Conservation (phyloP, 2,888 invertebrate genomes). For the Cheilosia vernalis region DNA sequence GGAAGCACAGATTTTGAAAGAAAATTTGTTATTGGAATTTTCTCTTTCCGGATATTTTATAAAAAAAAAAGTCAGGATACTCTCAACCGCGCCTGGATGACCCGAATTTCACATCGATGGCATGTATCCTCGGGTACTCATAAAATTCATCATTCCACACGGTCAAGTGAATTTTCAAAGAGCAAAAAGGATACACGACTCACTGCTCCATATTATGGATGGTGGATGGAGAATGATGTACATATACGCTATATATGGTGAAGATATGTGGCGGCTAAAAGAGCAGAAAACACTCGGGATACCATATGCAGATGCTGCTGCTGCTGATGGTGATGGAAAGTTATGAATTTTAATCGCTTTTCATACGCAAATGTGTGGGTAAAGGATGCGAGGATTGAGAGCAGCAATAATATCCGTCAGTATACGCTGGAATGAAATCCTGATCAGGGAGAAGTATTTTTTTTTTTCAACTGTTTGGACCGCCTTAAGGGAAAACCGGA, state of each 20-base stretch:
- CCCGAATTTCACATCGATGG: slow-evolving; percentile 60
- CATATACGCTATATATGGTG: background rate
- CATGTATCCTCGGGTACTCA: slow-evolving; percentile 58
- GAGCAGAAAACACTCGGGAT: slow-evolving; percentile 51
- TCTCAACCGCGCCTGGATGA: slow-evolving; percentile 58
- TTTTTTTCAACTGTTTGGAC: background rate
- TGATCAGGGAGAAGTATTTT: slow-evolving; percentile 14
- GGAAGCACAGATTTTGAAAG: slow-evolving; percentile 22
- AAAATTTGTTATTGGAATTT: slow-evolving; percentile 52
- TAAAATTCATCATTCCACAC: slow-evolving; percentile 70
- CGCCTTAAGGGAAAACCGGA: slow-evolving; percentile 6
- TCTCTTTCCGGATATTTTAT: slow-evolving; percentile 41
- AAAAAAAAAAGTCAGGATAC: slow-evolving; percentile 60
- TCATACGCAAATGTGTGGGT: slow-evolving; percentile 35
- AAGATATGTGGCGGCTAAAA: slow-evolving; percentile 36
- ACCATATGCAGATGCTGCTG: slow-evolving; percentile 58
- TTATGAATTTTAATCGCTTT: slow-evolving; percentile 74
- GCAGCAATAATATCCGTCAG: slow-evolving; percentile 52
- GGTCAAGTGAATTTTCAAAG: slow-evolving; percentile 70
- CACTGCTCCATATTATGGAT: background rate
- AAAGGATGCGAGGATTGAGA: background rate
- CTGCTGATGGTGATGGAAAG: slow-evolving; percentile 64
- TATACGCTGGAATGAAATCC: slow-evolving; percentile 28
- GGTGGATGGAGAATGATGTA: background rate
- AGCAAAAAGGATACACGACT: slow-evolving; percentile 30